Evolutionary conservation across 2,797 vertebrate genomes (phyloP), one percentile per base, ranked within the genome.

Genomic region (Labeo calbasu): DNA sequence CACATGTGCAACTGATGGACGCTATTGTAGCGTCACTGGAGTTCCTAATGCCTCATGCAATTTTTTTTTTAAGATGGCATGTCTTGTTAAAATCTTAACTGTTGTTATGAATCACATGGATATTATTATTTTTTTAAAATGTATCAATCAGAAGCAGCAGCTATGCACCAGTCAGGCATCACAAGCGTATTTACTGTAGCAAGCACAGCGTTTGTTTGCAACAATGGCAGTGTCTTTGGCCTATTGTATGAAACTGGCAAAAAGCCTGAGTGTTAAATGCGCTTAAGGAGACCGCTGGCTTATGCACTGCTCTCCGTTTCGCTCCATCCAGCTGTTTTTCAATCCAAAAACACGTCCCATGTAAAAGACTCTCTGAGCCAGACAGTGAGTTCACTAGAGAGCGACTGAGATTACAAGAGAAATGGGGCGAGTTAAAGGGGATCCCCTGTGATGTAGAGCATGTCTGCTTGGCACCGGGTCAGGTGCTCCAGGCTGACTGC

Each of bases 391-490:
- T 69, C 21, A 70, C n/a, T 57, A 48, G 51, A 43, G 70, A 87
- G 84, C 79, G 85, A 85, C 84, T 86, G 90, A 81, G 70, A 78
- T 65, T 75, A 63, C 14, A 40, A 57, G 48, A 48, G 50, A 43
- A 71, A 57, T 53, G 71, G 57, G 82, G 51, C 86, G 88, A 88
- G 89, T 89, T 85, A 89, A 91, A 69, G 84, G 81, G 75, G 80
- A 82, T 84, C 84, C 78, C 77, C 82, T 84, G 90, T 92, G 87
- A 92, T 88, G 88, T 89, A 90, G 90, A 86, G 87, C 88, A 84
- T 89, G 91, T 93, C 91, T 91, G 91, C 89, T 81, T 92, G 91
- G 91, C 90, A 87, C 89, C 71, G 88, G 81, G 85, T 84, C 82
- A 79, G 59, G 77, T 66, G 78, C 81, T 36, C 78, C 72, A 72